Conservation (phyloP, 1,140 invertebrate species). For the Dinoponera quadriceps region DNA sequence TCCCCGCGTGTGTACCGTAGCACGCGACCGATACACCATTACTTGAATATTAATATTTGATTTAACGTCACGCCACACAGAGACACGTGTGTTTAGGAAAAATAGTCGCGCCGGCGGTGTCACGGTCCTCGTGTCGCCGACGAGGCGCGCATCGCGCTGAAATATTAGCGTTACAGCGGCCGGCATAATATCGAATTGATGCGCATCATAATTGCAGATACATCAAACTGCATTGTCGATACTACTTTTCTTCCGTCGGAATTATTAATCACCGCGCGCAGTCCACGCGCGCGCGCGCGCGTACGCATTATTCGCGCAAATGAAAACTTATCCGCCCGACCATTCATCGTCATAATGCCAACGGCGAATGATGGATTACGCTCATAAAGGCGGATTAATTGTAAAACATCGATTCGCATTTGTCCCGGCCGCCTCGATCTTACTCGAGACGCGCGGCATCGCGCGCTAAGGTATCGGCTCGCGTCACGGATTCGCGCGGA, state of each 20-base stretch:
- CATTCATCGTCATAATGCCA: conserved; percentile 60
- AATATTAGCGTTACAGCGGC: conserved; percentile 30
- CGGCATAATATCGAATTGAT: conserved; percentile 45
- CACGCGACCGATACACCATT: neutral
- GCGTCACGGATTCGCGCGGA: too few relatives aligned
- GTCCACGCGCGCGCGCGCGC: neutral
- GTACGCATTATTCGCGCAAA: conserved; percentile 47
- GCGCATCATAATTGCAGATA: conserved; percentile 55
- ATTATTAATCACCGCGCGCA: conserved; percentile 51
- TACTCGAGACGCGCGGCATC: conserved; percentile 20
- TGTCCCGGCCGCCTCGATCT: conserved; percentile 43
- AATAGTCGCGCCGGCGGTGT: conserved; percentile 14
- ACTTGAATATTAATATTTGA: conserved; percentile 37
- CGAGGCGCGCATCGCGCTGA: conserved; percentile 4
- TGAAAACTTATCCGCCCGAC: conserved; percentile 56
- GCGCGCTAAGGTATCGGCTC: neutral
- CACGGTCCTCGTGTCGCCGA: too few relatives aligned
- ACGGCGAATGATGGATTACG: conserved; percentile 49
- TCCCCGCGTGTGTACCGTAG: neutral
- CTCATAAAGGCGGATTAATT: conserved; percentile 53
- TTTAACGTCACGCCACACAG: neutral
- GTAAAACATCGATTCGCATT: conserved; percentile 56
- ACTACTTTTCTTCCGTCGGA: conserved; percentile 54
- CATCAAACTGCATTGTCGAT: conserved; percentile 59
- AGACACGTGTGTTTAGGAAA: conserved; percentile 15